A percentile compares a stretch with the other conserved stretches of the same genome.
Evolutionary conservation across 1,140 invertebrate species (phyloP).

Genomic region (Oscheius sp.): DNA sequence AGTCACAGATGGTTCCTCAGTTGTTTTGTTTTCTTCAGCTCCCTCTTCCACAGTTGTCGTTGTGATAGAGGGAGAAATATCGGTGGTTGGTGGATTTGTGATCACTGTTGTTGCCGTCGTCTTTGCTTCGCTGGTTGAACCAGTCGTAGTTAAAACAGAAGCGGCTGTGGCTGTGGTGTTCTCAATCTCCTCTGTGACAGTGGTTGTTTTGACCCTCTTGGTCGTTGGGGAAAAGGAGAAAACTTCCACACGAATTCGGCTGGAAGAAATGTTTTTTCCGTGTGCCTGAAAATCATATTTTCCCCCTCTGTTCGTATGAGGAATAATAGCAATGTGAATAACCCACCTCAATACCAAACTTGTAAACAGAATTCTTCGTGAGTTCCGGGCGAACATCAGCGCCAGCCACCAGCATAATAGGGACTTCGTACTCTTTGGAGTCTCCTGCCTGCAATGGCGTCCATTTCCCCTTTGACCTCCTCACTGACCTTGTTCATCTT

Average conservation of each 20-base stretch:
- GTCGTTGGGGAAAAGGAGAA: conserved; percentile 14
- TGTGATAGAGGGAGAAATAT: neutral
- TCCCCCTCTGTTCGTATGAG: neutral
- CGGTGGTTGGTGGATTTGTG: neutral
- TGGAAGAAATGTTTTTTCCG: neutral
- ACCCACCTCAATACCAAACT: conserved; percentile 4
- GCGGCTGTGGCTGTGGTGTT: neutral
- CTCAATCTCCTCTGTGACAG: neutral
- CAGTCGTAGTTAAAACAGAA: neutral
- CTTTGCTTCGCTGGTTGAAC: neutral
- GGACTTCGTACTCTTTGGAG: neutral
- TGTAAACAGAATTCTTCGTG: neutral
- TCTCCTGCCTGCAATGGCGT: neutral
- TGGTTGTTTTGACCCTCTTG: neutral
- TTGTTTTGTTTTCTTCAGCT: neutral
- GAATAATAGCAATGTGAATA: neutral
- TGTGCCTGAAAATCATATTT: neutral
- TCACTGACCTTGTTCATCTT: neutral
- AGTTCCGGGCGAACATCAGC: neutral
- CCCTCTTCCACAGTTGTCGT: neutral
- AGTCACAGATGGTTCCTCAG: too few relatives aligned
- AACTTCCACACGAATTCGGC: conserved; percentile 3
- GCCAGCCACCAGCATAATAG: too few relatives aligned
- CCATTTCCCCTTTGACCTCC: neutral
- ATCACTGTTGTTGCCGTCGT: neutral